Percentiles rank a stretch among this genome's conserved stretches.
Conservation (phyloP, 2,113 vertebrate species). For the Ploceus nigricollis region DNA sequence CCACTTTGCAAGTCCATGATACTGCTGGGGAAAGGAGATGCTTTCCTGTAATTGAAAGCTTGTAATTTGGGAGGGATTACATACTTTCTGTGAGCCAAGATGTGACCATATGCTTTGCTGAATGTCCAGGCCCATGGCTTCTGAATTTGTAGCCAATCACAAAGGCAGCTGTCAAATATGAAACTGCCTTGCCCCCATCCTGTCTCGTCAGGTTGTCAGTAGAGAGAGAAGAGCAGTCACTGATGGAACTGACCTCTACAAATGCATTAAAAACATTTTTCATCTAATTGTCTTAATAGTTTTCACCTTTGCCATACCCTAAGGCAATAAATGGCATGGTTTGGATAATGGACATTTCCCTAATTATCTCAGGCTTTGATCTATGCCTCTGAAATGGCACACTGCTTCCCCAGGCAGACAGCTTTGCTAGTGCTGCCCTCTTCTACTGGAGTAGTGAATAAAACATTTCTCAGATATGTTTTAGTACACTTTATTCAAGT, state of each 20-base stretch:
- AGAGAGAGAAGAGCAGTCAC: neutral
- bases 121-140: neutral
- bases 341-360: neutral
- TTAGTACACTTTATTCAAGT: neutral
- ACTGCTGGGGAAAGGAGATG: neutral
- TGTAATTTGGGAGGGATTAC: neutral
- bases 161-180: neutral
- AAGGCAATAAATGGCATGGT: neutral
- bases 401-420: neutral
- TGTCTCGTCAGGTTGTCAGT: neutral
- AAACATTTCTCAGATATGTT: neutral
- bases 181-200: neutral
- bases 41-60: neutral
- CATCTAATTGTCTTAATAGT: neutral
- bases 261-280: neutral
- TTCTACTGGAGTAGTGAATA: neutral
- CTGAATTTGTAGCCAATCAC: neutral
- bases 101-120: neutral
- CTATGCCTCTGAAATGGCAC: neutral
- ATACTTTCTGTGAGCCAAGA: neutral
- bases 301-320: neutral
- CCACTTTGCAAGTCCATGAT: neutral
- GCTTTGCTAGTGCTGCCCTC: neutral
- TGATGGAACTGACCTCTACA: neutral
- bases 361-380: neutral